Base-by-base conservation (phyloP, 35 echinoderm and acorn worm species). In the Diadema setosum region DNA sequence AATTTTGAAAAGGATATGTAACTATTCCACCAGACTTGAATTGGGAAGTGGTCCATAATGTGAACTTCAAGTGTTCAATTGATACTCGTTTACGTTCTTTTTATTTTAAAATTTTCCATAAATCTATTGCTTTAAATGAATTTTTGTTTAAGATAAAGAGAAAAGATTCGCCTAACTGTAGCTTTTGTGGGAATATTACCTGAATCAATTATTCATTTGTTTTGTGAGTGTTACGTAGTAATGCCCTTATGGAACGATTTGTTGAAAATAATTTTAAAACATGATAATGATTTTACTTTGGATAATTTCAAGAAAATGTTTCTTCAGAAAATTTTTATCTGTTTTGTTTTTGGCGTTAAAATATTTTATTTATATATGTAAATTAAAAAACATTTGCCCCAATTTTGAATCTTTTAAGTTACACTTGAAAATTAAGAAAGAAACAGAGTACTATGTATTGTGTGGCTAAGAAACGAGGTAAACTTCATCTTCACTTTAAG, bases 101-200 rank as follows among this genome's bases (percentile, higher is more conserved):
- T 82, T 82, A 45, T 82, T 82, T 82, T 44, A 82, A 46, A 16
- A 6, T 82, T 44, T 82, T 82, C 26, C 78, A 82, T 48, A 82
- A 42, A 82, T 7, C 39, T 8, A 82, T 82, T 4, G 36, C 78
- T 12, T 78, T 34, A n/a, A n/a, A n/a, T n/a, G n/a, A n/a, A n/a
- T n/a, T n/a, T n/a, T n/a, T n/a, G n/a, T n/a, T n/a, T n/a, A 39
- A 65, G 60, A 65, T 65, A 14, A 24, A 65, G 60, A 65, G 60
- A 65, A 65, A 65, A 34, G 78, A 82, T 44, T 82, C 78, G 9
- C 78, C 78, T 7, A 82, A 82, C 35, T 82, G 78, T 82, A 11
- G 3, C 4, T 46, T 82, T 82, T 82, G 78, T 82, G 40, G n/a
- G 23, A 18, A 44, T 3, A 17, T 15, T 44, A 6, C 39, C 37